Evolutionary conservation across 2,797 vertebrate genomes (phyloP), one percentile per base, ranked within the genome.

Genomic region (Gallinago solitaria): DNA sequence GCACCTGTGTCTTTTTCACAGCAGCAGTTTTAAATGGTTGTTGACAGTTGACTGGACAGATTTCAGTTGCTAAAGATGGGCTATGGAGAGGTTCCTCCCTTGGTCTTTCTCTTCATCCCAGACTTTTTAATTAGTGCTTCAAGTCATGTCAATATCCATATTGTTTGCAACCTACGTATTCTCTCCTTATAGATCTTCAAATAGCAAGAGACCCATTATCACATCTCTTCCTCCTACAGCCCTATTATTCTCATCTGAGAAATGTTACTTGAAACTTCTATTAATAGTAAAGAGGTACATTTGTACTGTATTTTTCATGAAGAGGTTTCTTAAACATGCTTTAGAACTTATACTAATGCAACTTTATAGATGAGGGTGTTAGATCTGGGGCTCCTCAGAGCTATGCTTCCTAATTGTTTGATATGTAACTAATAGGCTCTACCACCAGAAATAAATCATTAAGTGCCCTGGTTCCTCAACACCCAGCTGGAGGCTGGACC

Each of bases 131-230:
- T 93, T 41, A 77, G 39, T 64, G 56, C 68, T 87, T 90, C 70
- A n/a, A 80, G 63, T 76, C 80, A 21, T 79, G 63, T 88, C 79
- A 82, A 16, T 74, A 67, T 35, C 88, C 74, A 48, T 93, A 74
- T 76, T 83, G 91, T 93, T 84, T 95, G 86, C 90, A 89, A 13
- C 45, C 45, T 53, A 8, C 5, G 4, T 70, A 45, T 93, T 90
- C 60, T 89, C 75, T 92, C 60, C 88, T 85, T 93, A 53, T 16
- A 92, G 80, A 88, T 86, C 77, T 86, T 82, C 77, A 93, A 79
- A 79, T 61, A 95, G 70, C 94, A 93, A 53, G 87, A 91, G 80
- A 87, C 83, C 86, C 77, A 90, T 96, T 97, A 94, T 88, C 88
- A 48, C 74, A 43, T 95, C 89, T 92, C n/a, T 54, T 93, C 90